Conservation (phyloP, 2,797 vertebrate genomes). For the Macropodus opercularis region DNA sequence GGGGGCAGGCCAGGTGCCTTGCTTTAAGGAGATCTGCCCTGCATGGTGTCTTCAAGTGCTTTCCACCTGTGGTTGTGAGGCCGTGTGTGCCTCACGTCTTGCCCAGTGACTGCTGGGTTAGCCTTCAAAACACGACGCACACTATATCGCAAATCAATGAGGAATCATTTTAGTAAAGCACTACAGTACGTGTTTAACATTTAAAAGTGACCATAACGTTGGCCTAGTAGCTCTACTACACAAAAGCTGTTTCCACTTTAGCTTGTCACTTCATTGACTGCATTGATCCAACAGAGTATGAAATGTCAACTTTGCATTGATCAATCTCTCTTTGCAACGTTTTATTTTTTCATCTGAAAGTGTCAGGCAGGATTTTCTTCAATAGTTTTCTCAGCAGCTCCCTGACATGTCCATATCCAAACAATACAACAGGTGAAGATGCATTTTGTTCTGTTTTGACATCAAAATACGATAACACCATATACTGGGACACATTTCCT, state of each 20-base stretch:
- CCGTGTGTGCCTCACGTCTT: no score
- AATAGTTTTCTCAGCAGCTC: slow-evolving; percentile 15
- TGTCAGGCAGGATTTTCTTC: slow-evolving; percentile 34
- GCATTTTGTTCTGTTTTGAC: slow-evolving; percentile 35
- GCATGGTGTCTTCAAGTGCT: no score
- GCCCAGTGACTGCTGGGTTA: no score
- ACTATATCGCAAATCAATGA: no score
- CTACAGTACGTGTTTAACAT: neutral
- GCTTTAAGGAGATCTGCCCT: no score
- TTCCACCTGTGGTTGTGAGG: no score
- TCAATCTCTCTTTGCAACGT: slow-evolving; percentile 37
- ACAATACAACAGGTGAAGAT: slow-evolving; percentile 46
- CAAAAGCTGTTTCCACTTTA: slow-evolving; percentile 10
- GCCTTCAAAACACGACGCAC: no score
- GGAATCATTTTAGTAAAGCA: neutral
- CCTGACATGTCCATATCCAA: slow-evolving; percentile 39
- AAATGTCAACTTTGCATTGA: slow-evolving; percentile 37
- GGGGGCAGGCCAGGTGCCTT: no score
- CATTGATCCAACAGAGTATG: slow-evolving; percentile 2
- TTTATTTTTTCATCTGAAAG: slow-evolving; percentile 38
- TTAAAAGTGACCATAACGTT: slow-evolving; percentile 1
- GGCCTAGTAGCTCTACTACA: slow-evolving; percentile 3
- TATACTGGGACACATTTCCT: slow-evolving; percentile 38
- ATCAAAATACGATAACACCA: slow-evolving; percentile 61
- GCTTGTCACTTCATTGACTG: slow-evolving; percentile 22